Base-by-base conservation (phyloP, 2,888 invertebrate genomes). In the Cephus pygmeus region DNA sequence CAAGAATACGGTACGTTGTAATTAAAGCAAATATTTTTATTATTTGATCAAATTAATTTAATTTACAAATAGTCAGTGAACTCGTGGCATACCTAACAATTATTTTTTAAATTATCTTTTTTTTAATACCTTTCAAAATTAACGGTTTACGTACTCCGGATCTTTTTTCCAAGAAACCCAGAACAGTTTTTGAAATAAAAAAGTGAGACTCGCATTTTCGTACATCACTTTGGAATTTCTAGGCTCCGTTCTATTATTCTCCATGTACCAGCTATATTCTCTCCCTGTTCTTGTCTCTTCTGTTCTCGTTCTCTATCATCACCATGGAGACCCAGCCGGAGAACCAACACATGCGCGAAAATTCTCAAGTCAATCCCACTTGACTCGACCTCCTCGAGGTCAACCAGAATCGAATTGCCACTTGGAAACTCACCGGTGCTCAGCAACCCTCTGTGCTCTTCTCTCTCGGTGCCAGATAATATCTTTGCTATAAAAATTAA, bases 331-430 rank as follows among this genome's bases (percentile, higher is more conserved):
- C 74, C 74, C 71, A 31, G 35, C 23, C 56, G 9, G 23, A 56
- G 56, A 56, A 0, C 9, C n/a, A 36, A 74, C 74, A 74, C 74
- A 74, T 74, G 74, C 74, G 74, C 74, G 74, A 74, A 71, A n/a
- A 35, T 74, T 34, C 74, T 36, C 74, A 34, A 74, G 74, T 74
- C 35, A 35, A 74, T 74, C 74, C 74, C 35, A n/a, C 74, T 74
- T 34, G 74, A 34, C 34, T 34, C 34, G 35, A 74, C 74, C 74
- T 74, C 74, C n/a, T 35, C 35, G 74, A 74, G 74, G 74, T 74
- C 74, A 74, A 34, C 74, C 74, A 35, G 34, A 74, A 71, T 33
- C 71, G 33, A 71, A 71, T 31, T 71, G 71, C 31, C 71, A 71
- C 34, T 33, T 71, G 12, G 71, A 71, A 34, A 34, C 23, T 23